Base-by-base conservation (phyloP, 2,888 invertebrate genomes). In the Leptopterna dolabrata region DNA sequence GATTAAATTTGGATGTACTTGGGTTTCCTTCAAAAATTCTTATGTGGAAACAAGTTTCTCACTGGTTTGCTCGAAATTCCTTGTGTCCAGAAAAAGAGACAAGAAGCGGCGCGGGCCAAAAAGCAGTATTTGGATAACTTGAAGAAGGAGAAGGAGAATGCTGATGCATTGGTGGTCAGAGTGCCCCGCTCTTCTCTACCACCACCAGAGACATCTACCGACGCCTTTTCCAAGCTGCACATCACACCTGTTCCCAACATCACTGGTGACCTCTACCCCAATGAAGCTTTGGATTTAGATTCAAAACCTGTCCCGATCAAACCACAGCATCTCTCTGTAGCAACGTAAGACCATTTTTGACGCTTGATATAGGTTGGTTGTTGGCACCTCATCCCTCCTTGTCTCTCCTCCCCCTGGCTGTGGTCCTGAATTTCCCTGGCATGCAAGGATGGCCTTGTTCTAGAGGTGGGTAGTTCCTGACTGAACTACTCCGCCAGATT, bases 31-130 rank as follows among this genome's bases (percentile, higher is more conserved):
- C 55, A 24, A 63, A 71, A 87, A 45, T 45, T 89, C 78, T 45
- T 88, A n/a, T 87, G 11, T 24, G 29, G 85, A 27, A 88, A 88
- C 36, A 45, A 71, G 14, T 71, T 63, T 3, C 0, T 63, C 0
- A 11, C 24, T 19, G 24, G 9, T 13, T 63, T 63, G 24, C 6
- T 24, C 11, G 24, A 63, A 4, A 27, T 63, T 63, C 24, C 63
- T 24, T 86, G 27, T 80, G 41, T 87, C 30, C 71, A 88, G 89
- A 91, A 91, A 63, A 91, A 92, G 90, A 91, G 92, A 87, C 92
- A 92, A 89, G 93, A 92, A 89, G 92, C 92, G 80, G 92, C 92
- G 88, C 89, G 85, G 85, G 89, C 89, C 81, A 87, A 88, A 84
- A 88, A 89, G 63, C 89, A 91, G 89, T 24, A 19, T 45, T 93